phyloP scores from a whole-genome alignment of 1,140 invertebrate species.

The Geopemphigus sp. region DNA sequence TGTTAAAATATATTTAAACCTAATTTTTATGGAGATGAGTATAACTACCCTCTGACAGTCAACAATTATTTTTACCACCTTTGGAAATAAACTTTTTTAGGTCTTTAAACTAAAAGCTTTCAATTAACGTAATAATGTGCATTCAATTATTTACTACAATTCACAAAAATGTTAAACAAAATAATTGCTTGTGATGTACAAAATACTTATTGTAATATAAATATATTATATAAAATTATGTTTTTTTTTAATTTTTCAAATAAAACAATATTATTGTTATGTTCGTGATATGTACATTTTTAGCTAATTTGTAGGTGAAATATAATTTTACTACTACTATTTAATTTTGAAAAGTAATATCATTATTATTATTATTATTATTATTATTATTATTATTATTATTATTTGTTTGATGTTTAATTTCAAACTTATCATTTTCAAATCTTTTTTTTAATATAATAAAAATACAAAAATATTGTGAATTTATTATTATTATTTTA shows the following conservation, averaged over 20 bases:
- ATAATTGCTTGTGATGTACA: conserved; percentile 47
- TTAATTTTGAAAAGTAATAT: conserved; percentile 42
- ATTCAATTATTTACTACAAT: conserved; percentile 12
- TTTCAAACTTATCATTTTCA: conserved; percentile 43
- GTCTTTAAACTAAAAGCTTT: not conserved
- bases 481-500: not conserved
- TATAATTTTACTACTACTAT: conserved; percentile 49
- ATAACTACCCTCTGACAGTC: not conserved
- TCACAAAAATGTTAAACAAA: conserved; percentile 17
- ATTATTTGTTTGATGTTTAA: conserved; percentile 47
- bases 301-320: conserved; percentile 46
- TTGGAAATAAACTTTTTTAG: conserved; percentile 14
- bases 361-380: too few species aligned
- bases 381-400: conserved; percentile 39
- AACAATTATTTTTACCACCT: not conserved
- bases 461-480: conserved; percentile 33
- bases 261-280: conserved; percentile 44
- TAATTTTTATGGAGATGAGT: not conserved
- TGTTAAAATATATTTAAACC: conserved; percentile 4
- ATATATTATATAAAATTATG: conserved; percentile 29
- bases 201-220: conserved; percentile 49
- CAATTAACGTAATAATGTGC: conserved; percentile 9
- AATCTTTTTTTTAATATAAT: conserved; percentile 44
- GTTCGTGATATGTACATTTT: conserved; percentile 49
- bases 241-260: conserved; percentile 43